These are phyloP conservation scores for Seriola quinqueradiata DNA, from an alignment of 2,113 vertebrate genomes.

Conservation along the genomic window DNA sequence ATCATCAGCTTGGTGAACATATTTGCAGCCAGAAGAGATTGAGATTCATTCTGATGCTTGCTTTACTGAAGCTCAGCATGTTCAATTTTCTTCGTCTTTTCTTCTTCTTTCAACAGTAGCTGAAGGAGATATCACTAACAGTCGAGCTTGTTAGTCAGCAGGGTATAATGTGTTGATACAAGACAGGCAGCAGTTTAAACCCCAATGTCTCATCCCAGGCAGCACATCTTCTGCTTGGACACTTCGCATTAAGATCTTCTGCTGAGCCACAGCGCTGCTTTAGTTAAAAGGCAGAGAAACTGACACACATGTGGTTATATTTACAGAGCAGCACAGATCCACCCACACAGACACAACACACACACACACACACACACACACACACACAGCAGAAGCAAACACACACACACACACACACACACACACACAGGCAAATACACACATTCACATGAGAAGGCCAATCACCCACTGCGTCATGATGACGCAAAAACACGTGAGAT, in stretches of 20 bases:
- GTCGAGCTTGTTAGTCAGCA: constrained; percentile 62
- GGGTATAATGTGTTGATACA: constrained; percentile 44
- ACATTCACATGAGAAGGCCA: not conserved
- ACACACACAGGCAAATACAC: not conserved
- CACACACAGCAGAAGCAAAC: not conserved
- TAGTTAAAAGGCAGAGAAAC: constrained; percentile 50
- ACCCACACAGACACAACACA: constrained; percentile 19
- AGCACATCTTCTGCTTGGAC: constrained; percentile 61
- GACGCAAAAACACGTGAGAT: constrained; percentile 6
- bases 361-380: not conserved
- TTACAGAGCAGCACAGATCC: constrained; percentile 26
- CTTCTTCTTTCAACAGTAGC: constrained; percentile 34
- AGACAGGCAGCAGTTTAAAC: constrained; percentile 51
- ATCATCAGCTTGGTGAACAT: constrained; percentile 1
- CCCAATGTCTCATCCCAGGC: constrained; percentile 46
- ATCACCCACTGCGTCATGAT: not conserved
- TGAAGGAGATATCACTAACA: constrained; percentile 41
- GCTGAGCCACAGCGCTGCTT: constrained; percentile 37
- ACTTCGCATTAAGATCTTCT: constrained; percentile 52
- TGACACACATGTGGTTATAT: constrained; percentile 24
- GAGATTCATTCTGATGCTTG: constrained; percentile 10
- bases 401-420: not conserved
- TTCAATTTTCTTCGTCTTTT: constrained; percentile 22
- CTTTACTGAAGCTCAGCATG: constrained; percentile 26
- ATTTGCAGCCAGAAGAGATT: constrained; percentile 29